A percentile compares a stretch with the other conserved stretches of the same genome.
These are phyloP conservation scores for Carduelis carduelis DNA, from an alignment of 2,797 vertebrate species.

Conservation along the genomic window DNA sequence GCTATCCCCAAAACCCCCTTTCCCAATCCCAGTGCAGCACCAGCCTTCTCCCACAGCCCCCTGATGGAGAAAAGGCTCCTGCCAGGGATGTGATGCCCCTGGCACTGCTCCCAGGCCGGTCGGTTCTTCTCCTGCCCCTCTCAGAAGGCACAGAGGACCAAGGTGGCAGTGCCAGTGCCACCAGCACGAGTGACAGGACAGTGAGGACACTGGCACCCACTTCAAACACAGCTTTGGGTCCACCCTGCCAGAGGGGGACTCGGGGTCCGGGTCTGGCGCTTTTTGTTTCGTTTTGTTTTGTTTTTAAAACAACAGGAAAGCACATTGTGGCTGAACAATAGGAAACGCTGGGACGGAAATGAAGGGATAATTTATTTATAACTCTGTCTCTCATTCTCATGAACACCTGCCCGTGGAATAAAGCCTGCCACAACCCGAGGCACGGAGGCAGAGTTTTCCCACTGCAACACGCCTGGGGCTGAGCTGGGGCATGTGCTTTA, in stretches of 20 bases:
- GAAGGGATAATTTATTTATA: constrained; percentile 54
- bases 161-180: neutral
- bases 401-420: constrained; percentile 37
- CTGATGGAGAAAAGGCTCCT: neutral
- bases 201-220: neutral
- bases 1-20: neutral
- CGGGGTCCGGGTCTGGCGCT: neutral
- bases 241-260: neutral
- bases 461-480: neutral
- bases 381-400: neutral
- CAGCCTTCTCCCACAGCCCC: neutral
- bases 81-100: neutral
- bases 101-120: rapidly evolving
- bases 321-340: constrained; percentile 37
- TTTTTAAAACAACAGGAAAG: neutral
- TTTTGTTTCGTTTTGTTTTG: neutral
- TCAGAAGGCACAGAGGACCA: rapidly evolving
- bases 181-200: neutral
- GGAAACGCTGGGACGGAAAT: constrained; percentile 57
- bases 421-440: neutral
- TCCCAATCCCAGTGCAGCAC: neutral
- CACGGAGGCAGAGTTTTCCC: constrained; percentile 4
- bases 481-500: neutral
- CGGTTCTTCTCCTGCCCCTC: neutral
- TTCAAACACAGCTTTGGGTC: neutral